These are phyloP conservation scores for Prunella himalayana DNA, from an alignment of 2,113 vertebrate genomes.

Conservation along the genomic window DNA sequence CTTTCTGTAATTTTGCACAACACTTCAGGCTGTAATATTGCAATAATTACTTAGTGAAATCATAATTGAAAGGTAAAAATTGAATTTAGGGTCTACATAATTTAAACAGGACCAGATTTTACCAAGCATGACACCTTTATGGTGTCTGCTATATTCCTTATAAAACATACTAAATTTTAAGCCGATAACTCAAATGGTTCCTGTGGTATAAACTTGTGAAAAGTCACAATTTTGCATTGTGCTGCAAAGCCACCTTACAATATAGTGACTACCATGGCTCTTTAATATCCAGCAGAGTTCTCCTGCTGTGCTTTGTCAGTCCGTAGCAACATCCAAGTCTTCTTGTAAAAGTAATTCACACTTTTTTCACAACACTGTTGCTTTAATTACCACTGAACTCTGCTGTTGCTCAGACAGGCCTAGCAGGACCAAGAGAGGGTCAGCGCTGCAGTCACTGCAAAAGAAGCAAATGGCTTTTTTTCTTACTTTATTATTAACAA, in stretches of 20 bases:
- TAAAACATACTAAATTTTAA: constrained; percentile 59
- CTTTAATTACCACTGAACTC: constrained; percentile 85
- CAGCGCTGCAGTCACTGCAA: constrained; percentile 75
- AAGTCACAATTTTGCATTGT: constrained; percentile 81
- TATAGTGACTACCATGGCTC: constrained; percentile 69
- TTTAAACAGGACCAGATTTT: constrained; percentile 42
- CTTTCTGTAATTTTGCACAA: constrained; percentile 42
- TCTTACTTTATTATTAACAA: constrained; percentile 80
- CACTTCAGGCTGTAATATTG: constrained; percentile 35
- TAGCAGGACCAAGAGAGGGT: constrained; percentile 80
- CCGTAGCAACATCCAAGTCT: constrained; percentile 78
- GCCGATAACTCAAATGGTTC: constrained; percentile 72
- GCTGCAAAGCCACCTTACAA: constrained; percentile 76
- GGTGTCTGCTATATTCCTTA: constrained; percentile 8
- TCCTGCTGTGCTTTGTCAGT: constrained; percentile 82
- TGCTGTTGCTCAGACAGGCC: constrained; percentile 80
- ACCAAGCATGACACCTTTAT: constrained; percentile 53
- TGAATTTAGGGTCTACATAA: constrained; percentile 21
- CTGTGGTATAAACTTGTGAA: constrained; percentile 79
- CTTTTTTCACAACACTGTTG: constrained; percentile 83
- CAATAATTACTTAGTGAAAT: constrained; percentile 57
- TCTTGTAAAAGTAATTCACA: constrained; percentile 87
- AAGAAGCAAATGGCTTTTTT: constrained; percentile 78
- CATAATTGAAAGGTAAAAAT: constrained; percentile 56
- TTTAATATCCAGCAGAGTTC: constrained; percentile 81